Percentiles rank a stretch among this genome's conserved stretches.
phyloP scores from a whole-genome alignment of 2,888 invertebrate species.

The Lymantria monacha region DNA sequence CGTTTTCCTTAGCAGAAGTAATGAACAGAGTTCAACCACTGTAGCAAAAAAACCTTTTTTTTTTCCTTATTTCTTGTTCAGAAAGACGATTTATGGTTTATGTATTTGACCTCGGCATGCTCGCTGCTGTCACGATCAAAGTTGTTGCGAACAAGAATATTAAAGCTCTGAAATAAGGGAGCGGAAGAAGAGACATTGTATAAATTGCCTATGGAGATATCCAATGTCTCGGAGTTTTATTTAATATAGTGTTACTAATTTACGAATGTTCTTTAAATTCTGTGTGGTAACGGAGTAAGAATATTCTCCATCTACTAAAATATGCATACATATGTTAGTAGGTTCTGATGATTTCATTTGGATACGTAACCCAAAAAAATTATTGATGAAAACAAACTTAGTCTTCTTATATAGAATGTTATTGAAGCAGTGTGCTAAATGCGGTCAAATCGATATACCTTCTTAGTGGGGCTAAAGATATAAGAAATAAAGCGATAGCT shows the following conservation, averaged over 20 bases:
- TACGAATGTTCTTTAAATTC: background rate
- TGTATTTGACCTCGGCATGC: conserved; percentile 65
- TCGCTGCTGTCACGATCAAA: conserved; percentile 57
- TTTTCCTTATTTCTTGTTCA: conserved; percentile 53
- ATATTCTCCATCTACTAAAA: no score
- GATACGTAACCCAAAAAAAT: no score
- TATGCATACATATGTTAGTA: no score
- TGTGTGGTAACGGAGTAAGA: no score
- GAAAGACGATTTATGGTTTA: conserved; percentile 67
- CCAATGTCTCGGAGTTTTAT: conserved; percentile 19
- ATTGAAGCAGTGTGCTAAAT: no score
- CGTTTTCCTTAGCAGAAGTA: conserved; percentile 53
- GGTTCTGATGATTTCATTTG: no score
- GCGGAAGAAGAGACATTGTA: conserved; percentile 41
- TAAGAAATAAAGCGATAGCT: no score
- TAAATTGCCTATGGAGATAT: conserved; percentile 41
- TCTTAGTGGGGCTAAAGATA: no score
- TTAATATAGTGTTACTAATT: conserved; percentile 8
- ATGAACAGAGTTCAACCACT: conserved; percentile 59
- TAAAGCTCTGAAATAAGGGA: conserved; percentile 42
- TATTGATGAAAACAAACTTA: no score
- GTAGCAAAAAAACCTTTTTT: conserved; percentile 52
- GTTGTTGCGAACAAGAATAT: conserved; percentile 56
- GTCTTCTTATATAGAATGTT: no score
- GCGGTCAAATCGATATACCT: no score